Percentiles rank a stretch among this genome's conserved stretches.
phyloP scores from a whole-genome alignment of 2,113 vertebrate species.

The Ailurus styani region DNA sequence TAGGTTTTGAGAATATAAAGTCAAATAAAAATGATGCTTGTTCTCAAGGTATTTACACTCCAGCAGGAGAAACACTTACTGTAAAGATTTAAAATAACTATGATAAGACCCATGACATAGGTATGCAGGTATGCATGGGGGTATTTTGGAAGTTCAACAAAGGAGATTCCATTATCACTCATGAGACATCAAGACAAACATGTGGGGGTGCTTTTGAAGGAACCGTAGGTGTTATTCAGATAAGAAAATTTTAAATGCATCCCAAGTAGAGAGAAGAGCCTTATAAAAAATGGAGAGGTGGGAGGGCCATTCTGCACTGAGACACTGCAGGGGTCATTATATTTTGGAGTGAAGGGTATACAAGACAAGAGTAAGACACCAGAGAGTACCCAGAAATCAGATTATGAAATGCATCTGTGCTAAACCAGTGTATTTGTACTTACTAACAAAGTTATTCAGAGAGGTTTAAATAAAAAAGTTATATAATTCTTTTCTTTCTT shows the following conservation, averaged over 20 bases:
- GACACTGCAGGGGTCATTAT: not conserved
- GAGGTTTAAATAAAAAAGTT: not conserved
- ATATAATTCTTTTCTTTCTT: not conserved
- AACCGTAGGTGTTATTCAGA: not conserved
- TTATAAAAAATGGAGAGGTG: not conserved
- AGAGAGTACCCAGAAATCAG: not conserved
- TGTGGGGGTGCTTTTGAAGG: not conserved
- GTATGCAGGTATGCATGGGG: too few species aligned
- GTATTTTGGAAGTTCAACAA: not conserved
- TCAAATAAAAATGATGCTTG: not conserved
- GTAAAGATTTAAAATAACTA: not conserved
- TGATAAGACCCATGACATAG: not conserved
- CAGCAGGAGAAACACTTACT: not conserved
- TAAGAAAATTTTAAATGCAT: not conserved
- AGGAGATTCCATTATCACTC: not conserved
- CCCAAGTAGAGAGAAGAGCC: not conserved
- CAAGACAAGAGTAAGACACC: not conserved
- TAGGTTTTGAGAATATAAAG: not conserved
- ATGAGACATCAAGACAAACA: not conserved
- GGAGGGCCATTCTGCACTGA: too few species aligned
- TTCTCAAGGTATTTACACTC: not conserved
- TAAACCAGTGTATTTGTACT: not conserved
- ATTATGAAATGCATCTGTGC: not conserved
- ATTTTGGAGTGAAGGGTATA: not conserved
- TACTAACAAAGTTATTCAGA: not conserved